Conservation (phyloP, 2,888 invertebrate species). For the Rosalia funebris region DNA sequence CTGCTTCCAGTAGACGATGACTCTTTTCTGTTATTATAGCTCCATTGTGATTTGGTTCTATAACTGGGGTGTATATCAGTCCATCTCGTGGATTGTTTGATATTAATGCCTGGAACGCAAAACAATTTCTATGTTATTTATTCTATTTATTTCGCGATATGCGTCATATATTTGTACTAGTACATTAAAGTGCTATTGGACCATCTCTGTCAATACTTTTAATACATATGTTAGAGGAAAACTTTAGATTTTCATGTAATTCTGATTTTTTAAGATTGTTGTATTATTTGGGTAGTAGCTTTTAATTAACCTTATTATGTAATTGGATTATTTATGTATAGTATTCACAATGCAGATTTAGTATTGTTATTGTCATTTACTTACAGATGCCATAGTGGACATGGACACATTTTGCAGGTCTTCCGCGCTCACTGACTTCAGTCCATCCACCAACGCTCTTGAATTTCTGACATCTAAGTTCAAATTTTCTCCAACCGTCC, state of each 20-base stretch:
- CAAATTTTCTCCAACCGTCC: conserved; percentile 29
- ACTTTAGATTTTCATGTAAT: too few species aligned
- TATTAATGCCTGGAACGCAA: neutral
- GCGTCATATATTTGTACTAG: too few species aligned
- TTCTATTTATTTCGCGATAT: neutral
- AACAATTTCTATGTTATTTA: neutral
- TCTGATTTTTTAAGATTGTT: too few species aligned
- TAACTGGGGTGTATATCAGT: conserved; percentile 41
- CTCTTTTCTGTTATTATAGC: conserved; percentile 43
- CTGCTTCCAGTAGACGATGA: conserved; percentile 39
- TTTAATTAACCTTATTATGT: too few species aligned
- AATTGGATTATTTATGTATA: too few species aligned
- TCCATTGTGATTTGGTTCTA: conserved; percentile 43
- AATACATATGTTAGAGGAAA: too few species aligned
- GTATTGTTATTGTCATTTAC: conserved; percentile 11
- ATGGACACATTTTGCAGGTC: conserved; percentile 31
- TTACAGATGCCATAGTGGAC: conserved; percentile 19
- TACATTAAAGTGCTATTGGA: too few species aligned
- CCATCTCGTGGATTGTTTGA: conserved; percentile 38
- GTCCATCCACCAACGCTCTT: conserved; percentile 29
- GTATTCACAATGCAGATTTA: too few species aligned
- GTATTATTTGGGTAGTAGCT: too few species aligned
- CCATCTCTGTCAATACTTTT: too few species aligned
- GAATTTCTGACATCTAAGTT: conserved; percentile 32
- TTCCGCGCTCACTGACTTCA: conserved; percentile 37